These are phyloP conservation scores for Aphodius sticticus DNA, from an alignment of 2,888 invertebrate species.

Conservation along the genomic window DNA sequence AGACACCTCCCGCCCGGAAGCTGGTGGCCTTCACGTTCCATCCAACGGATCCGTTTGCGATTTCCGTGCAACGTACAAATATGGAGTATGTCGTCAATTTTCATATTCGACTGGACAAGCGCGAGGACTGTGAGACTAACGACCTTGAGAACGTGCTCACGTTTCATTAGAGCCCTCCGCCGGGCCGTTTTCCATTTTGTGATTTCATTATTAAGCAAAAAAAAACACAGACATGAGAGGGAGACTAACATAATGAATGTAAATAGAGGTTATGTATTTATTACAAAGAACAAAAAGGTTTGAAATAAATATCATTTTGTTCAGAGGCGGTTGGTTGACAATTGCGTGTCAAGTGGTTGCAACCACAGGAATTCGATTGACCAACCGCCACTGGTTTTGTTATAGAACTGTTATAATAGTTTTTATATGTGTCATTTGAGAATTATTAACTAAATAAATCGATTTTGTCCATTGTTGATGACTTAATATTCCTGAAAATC, in stretches of 20 bases:
- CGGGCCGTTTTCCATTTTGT: not conserved
- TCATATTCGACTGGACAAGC: constrained; percentile 72
- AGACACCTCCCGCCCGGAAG: constrained; percentile 74
- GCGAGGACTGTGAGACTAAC: constrained; percentile 33
- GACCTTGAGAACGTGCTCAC: constrained; percentile 40
- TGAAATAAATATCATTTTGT: no score
- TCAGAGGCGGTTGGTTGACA: no score
- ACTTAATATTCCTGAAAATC: no score
- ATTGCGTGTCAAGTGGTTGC: no score
- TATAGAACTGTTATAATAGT: no score
- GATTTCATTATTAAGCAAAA: not conserved
- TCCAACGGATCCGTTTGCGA: constrained; percentile 94
- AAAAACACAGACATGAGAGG: not conserved
- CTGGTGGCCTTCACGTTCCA: constrained; percentile 96
- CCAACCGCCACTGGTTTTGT: no score
- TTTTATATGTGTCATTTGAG: no score
- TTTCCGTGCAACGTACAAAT: constrained; percentile 93
- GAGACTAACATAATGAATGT: not conserved
- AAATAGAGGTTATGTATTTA: no score
- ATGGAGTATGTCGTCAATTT: constrained; percentile 95
- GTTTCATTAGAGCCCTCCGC: not conserved
- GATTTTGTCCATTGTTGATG: no score
- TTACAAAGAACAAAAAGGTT: no score
- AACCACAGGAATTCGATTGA: no score
- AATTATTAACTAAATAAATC: no score